Evolutionary conservation across 2,797 vertebrate genomes (phyloP).

Genomic region (Telmatherina bonti): DNA sequence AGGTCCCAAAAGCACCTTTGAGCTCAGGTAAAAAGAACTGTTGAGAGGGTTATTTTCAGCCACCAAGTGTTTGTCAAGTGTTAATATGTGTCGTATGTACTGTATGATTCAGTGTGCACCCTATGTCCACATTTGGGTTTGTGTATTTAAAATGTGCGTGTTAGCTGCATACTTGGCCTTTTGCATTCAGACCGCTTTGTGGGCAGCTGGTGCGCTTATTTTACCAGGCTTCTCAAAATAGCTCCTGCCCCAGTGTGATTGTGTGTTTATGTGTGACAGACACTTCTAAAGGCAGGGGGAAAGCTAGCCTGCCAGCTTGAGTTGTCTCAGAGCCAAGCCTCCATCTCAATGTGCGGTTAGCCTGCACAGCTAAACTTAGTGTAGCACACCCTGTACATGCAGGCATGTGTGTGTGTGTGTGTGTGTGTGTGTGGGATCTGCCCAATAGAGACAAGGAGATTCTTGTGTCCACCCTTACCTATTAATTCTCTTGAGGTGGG

Average conservation of each 20-base stretch:
- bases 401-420: constrained; percentile 26
- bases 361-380: constrained; percentile 71
- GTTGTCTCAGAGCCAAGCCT: constrained; percentile 62
- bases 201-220: constrained; percentile 46
- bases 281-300: constrained; percentile 60
- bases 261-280: constrained; percentile 73
- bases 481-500: constrained; percentile 64
- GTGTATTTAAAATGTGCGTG: constrained; percentile 51
- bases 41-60: constrained; percentile 59
- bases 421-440: constrained; percentile 49
- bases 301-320: constrained; percentile 53
- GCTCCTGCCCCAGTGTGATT: constrained; percentile 60
- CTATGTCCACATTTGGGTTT: constrained; percentile 41
- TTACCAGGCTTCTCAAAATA: constrained; percentile 69
- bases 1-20: constrained; percentile 52
- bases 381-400: constrained; percentile 35
- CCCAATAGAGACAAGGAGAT: constrained; percentile 70
- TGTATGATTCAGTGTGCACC: constrained; percentile 27
- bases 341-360: constrained; percentile 72
- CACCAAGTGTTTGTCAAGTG: constrained; percentile 72
- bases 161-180: constrained; percentile 39
- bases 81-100: constrained; percentile 59
- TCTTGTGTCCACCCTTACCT: constrained; percentile 68
- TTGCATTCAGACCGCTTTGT: constrained; percentile 46
- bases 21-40: constrained; percentile 57